These are phyloP conservation scores for Eutrigla gurnardus DNA, from an alignment of 2,797 vertebrate species.

Conservation along the genomic window DNA sequence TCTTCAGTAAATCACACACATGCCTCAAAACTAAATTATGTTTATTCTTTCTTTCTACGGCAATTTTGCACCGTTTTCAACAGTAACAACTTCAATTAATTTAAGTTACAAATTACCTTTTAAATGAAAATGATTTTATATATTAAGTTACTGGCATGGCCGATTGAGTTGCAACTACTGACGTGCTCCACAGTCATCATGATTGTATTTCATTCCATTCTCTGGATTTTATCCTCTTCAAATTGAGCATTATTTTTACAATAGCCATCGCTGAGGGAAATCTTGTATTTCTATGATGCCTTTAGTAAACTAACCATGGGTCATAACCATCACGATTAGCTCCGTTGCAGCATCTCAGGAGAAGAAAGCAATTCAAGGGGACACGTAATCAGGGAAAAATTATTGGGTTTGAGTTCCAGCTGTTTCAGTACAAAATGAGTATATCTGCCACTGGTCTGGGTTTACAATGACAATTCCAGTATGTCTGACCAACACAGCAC, in stretches of 20 bases:
- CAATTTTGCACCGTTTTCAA: background rate
- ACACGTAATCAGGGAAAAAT: background rate
- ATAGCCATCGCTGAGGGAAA: conserved; percentile 1
- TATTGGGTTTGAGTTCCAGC: background rate
- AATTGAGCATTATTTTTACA: background rate
- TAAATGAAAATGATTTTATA: too few relatives aligned
- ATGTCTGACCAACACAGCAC: background rate
- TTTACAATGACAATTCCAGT: background rate
- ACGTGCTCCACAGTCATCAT: background rate
- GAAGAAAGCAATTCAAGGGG: background rate
- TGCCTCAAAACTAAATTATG: background rate
- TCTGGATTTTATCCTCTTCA: conserved; percentile 4
- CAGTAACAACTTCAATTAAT: too few relatives aligned
- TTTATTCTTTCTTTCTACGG: background rate
- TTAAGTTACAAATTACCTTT: too few relatives aligned
- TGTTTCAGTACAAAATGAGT: background rate
- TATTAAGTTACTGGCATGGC: background rate
- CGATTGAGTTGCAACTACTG: conserved; percentile 1
- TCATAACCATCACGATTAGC: background rate
- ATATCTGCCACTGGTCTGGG: background rate
- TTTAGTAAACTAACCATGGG: conserved; percentile 4
- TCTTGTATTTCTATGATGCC: background rate
- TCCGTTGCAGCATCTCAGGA: background rate
- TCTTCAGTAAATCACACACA: background rate
- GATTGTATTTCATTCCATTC: conserved; percentile 23